Evolutionary conservation across 2,888 invertebrate genomes (phyloP), one percentile per base, ranked within the genome.

Genomic region (Caenorhabditis japonica): DNA sequence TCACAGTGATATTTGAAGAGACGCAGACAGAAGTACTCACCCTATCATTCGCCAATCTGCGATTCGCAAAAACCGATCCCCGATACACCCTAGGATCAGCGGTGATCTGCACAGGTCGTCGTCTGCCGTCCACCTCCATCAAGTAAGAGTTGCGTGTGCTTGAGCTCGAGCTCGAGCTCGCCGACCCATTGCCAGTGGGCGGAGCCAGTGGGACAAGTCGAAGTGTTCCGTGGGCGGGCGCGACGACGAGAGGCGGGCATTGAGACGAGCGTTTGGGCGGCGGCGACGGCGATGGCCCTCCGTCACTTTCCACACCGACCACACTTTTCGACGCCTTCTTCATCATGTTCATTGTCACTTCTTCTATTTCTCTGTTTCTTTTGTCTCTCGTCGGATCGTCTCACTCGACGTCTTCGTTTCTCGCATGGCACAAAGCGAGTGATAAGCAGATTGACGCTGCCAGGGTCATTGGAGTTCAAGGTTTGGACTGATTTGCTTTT

Each of bases 41-140:
- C 13, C 53, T 46, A 41, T 69, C 64, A 43, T 47, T 33, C 12
- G 68, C 68, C 27, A 71, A 38, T 17, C 84, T 53, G 39, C 81
- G 72, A 43, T 77, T 60, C 1, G 85, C 85, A 49, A 79, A 81
- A 8, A 85, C 82, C 7, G 81, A 81, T 17, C 85, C 85, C 34
- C 78, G 76, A 61, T 70, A 83, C 12, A 85, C 77, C 30, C 84
- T 47, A 3, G 84, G 84, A 71, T 84, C 84, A 3, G 73, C 66
- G 3, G 60, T 56, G 10, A 73, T 73, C 43, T 66, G 73, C 15
- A 73, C 46, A 0, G 73, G 73, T 30, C 61, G 27, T 8, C 62
- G 51, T 15, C 49, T 4, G n/a, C 27, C 27, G 21, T 56, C 66
- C 34, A 66, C 12, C 34, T 58, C 51, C 34, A 51, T 51, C 51